These are phyloP conservation scores for Drosophila cyrtoloma DNA, from an alignment of 2,888 invertebrate species.

Conservation along the genomic window DNA sequence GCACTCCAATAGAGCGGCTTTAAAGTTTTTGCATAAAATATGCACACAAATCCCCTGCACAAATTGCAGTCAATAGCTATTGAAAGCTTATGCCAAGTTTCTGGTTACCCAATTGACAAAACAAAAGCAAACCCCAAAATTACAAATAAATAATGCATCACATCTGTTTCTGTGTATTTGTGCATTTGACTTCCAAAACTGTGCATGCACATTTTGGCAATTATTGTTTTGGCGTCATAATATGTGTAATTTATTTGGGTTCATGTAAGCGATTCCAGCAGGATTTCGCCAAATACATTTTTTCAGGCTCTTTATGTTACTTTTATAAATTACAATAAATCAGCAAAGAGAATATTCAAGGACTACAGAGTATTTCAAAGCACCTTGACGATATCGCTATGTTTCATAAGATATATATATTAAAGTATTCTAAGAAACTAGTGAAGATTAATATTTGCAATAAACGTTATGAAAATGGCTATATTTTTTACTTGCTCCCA, in stretches of 20 bases:
- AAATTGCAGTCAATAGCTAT: conserved; percentile 75
- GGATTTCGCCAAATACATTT: neutral
- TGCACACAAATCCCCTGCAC: conserved; percentile 68
- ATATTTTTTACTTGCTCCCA: neutral
- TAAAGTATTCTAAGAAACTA: neutral
- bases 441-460: neutral
- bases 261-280: conserved; percentile 1
- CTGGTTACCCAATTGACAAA: conserved; percentile 67
- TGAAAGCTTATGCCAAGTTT: conserved; percentile 68
- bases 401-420: neutral
- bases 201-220: conserved; percentile 20
- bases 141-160: conserved; percentile 68
- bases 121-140: conserved; percentile 63
- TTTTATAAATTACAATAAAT: neutral
- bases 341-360: neutral
- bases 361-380: neutral
- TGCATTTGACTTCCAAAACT: conserved; percentile 18
- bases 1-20: conserved; percentile 47
- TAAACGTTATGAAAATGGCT: neutral
- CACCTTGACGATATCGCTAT: neutral
- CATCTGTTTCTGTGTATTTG: conserved; percentile 17
- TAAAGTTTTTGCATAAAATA: conserved; percentile 71
- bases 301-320: neutral
- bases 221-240: conserved; percentile 28
- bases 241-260: neutral